A percentile compares a stretch with the other conserved stretches of the same genome.
Evolutionary conservation across 1,140 invertebrate genomes (phyloP).

Genomic region (Phthorimaea operculella): DNA sequence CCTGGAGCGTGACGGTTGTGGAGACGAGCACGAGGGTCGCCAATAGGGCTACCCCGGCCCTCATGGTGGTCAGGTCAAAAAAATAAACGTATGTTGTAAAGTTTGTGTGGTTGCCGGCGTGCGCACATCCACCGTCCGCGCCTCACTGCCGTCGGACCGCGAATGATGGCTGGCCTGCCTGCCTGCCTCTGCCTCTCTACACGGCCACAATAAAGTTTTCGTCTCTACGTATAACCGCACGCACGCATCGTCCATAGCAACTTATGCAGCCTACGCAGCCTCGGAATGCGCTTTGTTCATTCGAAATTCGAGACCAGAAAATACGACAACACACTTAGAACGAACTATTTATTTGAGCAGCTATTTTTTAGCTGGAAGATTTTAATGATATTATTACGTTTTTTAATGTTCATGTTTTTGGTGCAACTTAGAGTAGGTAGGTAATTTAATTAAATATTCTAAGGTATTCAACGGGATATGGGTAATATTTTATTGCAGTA

Average conservation of each 20-base stretch:
- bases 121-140: conserved; percentile 47
- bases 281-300: conserved; percentile 26
- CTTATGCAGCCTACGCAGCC: conserved; percentile 33
- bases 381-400: no score
- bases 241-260: conserved; percentile 27
- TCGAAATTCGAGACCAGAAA: conserved; percentile 2
- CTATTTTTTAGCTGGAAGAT: neutral
- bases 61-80: conserved; percentile 34
- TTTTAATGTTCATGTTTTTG: no score
- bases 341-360: neutral
- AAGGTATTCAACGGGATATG: neutral
- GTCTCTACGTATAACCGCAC: conserved; percentile 33
- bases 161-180: conserved; percentile 34
- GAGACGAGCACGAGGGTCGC: conserved; percentile 39
- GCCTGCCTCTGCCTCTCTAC: conserved; percentile 11
- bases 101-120: conserved; percentile 31
- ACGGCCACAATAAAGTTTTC: conserved; percentile 26
- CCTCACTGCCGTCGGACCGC: conserved; percentile 49
- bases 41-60: conserved; percentile 28
- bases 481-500: neutral
- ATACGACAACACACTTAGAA: neutral
- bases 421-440: no score
- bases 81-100: conserved; percentile 35
- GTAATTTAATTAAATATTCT: no score
- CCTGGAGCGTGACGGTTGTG: conserved; percentile 29